Base-by-base conservation (phyloP, 1,140 invertebrate genomes). In the Zaprionus ornatus region DNA sequence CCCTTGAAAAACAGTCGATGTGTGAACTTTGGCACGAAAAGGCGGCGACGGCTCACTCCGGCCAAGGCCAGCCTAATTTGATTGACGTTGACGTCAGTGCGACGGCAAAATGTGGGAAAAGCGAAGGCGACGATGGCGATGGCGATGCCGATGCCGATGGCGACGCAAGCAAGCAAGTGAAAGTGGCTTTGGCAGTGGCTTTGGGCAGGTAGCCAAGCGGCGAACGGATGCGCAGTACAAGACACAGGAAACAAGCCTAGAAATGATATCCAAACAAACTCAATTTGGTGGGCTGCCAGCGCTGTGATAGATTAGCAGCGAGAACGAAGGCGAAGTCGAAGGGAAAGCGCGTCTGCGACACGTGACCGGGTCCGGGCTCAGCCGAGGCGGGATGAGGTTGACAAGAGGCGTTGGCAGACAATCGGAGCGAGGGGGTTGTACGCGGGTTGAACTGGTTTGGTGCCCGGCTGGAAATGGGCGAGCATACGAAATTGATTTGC, bases 221-320 rank as follows among this genome's bases (percentile, higher is more conserved):
- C 35, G 21, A 37, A 19, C 48, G 25, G 32, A 50, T 45, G 40
- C 7, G 4, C 50, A 15, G 42, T 40, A 35, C n/a, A 52, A 19
- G 27, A 29, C 12, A 45, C 19, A 29, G 56, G 12, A 15, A 23
- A 17, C 17, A 21, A 27, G n/a, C 27, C 21, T 17, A 66, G 60
- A 84, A 88, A 84, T 80, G 84, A 88, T 88, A 87, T 78, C 84
- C 84, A 87, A 87, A 87, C 84, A 84, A 88, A 87, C 84, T 88
- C 81, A 85, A 88, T 88, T 88, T 90, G 85, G 85, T 90, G 63
- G 74, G 72, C 77, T 77, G 84, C 84, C 88, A 79, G 56, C 79
- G 66, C 90, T 81, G 79, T 91, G 90, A 91, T 91, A 91, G 90
- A 91, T 91, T 91, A 91, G 90, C 86, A 91, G 74, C 66, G 73